Conservation (phyloP, 2,113 vertebrate genomes). For the Perca flavescens region DNA sequence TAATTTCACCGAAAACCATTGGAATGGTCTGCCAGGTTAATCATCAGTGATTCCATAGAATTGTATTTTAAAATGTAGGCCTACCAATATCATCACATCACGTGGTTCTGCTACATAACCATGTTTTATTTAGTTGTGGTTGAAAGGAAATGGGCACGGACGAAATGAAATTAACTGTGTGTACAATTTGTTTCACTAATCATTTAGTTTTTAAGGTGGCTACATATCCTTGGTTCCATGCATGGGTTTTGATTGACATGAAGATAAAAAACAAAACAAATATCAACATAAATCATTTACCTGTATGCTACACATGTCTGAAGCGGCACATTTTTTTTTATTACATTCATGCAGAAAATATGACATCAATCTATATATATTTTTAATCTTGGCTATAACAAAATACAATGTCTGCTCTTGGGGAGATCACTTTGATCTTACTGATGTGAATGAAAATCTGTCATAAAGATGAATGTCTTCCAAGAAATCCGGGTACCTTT, state of each 20-base stretch:
- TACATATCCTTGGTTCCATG: neutral
- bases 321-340: neutral
- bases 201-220: neutral
- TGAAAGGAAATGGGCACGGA: neutral
- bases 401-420: neutral
- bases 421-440: slow-evolving; percentile 15
- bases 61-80: neutral
- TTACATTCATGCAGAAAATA: neutral
- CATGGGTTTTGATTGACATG: neutral
- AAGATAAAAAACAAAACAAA: neutral
- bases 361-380: neutral
- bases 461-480: slow-evolving; percentile 28
- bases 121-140: neutral
- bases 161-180: neutral
- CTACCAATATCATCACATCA: neutral
- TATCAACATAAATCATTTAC: neutral
- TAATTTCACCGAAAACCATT: neutral
- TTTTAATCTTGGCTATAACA: neutral
- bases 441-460: slow-evolving; percentile 5
- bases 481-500: slow-evolving; percentile 9
- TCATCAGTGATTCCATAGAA: neutral
- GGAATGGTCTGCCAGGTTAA: neutral
- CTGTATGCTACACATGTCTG: neutral
- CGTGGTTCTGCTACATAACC: neutral
- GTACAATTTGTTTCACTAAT: neutral